Evolutionary conservation across 2,113 vertebrate genomes (phyloP).

Genomic region (Lontra canadensis): DNA sequence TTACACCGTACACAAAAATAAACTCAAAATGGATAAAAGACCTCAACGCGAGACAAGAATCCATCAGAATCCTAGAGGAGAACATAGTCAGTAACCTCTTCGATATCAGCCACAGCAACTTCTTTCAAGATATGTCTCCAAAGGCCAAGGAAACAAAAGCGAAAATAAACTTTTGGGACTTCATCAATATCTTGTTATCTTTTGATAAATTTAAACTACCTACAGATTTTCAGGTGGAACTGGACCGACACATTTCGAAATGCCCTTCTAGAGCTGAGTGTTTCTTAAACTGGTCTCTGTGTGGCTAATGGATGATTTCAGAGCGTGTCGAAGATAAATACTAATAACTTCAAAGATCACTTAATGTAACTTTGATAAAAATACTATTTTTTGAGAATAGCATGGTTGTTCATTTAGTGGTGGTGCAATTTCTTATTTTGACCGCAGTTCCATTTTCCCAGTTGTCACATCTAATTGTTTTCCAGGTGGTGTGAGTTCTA

Average conservation of each 20-base stretch:
- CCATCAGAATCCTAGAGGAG: no score
- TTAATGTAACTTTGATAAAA: conserved; percentile 7
- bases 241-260: not conserved
- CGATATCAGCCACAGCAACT: no score
- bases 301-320: not conserved
- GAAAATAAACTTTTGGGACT: no score
- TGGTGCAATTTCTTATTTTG: not conserved
- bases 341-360: not conserved
- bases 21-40: no score
- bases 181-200: not conserved
- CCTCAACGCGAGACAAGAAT: no score
- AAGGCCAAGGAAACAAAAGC: no score
- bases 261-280: not conserved
- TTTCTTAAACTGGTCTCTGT: not conserved
- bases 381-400: not conserved
- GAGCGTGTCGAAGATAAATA: not conserved
- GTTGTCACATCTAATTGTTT: not conserved
- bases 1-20: no score
- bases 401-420: not conserved
- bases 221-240: not conserved
- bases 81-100: no score
- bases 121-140: no score
- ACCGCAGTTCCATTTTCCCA: not conserved
- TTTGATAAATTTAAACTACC: conserved; percentile 21
- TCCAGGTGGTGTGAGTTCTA: not conserved